Evolutionary conservation across 2,888 invertebrate genomes (phyloP), one percentile per base, ranked within the genome.

Genomic region (Pandemis corylana): DNA sequence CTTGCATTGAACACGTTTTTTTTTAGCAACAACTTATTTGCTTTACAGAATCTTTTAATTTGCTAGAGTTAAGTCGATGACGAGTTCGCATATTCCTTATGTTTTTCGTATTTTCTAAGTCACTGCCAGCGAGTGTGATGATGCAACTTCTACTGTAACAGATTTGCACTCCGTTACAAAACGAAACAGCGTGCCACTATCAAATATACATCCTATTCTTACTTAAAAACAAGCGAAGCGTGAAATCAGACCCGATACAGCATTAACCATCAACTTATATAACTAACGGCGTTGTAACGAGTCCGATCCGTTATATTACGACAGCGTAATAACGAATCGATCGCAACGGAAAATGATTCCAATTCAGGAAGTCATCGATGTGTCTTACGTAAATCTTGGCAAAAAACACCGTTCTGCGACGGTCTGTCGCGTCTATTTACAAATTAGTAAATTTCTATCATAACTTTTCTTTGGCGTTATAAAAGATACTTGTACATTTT

Each of bases 231-330:
- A 86, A 85, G 83, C 89, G 84, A 86, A 84, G 85, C 89, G 90
- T 90, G 88, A 90, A 91, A 91, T 92, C 88, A 89, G 86, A 84
- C 86, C 80, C 84, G 84, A 80, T 80, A 80, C 78, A 85, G 88
- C 89, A 89, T 87, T 87, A 85, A 84, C 84, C 77, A 79, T 76
- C 76, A 77, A 75, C 77, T 77, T 77, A 83, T 84, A 83, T 84
- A 89, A 91, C 84, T 80, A 66, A 66, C 74, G 74, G 65, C 83
- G 84, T 83, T 81, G 82, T 85, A 84, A 84, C 85, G 84, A 83
- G 79, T 83, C 80, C 80, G 78, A 78, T 70, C 74, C 79, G 79
- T 80, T 82, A 81, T 79, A 78, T 75, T 77, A 82, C 81, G 77
- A 77, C 75, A 79, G 81, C 80, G 81, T 81, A 82, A 83, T 85